These are phyloP conservation scores for Setophaga kirtlandii DNA, from an alignment of 2,113 vertebrate species.

Conservation along the genomic window DNA sequence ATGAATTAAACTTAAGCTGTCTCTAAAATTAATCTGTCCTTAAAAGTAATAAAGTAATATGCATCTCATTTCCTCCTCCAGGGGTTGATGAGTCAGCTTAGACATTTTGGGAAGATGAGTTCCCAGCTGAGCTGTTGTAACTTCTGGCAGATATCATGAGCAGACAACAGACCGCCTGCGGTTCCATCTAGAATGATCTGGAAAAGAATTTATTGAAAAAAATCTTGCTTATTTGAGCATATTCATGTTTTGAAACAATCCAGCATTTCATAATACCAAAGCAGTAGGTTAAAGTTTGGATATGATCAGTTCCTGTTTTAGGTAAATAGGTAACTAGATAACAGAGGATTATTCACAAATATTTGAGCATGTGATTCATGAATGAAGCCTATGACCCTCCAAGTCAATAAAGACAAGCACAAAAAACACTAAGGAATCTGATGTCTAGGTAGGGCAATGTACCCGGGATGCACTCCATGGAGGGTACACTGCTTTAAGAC, in stretches of 20 bases:
- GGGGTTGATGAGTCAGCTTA: not conserved
- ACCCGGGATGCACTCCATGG: not conserved
- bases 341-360: constrained; percentile 47
- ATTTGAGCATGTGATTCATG: constrained; percentile 58
- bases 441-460: not conserved
- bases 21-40: constrained; percentile 1
- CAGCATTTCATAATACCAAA: constrained; percentile 38
- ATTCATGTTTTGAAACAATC: constrained; percentile 29
- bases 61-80: constrained; percentile 21
- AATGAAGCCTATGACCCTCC: constrained; percentile 18
- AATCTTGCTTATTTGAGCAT: constrained; percentile 31
- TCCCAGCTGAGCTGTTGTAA: not conserved
- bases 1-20: not conserved
- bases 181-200: constrained; percentile 75
- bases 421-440: not conserved
- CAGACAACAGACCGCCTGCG: constrained; percentile 59
- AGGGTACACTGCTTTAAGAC: not conserved
- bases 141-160: constrained; percentile 48
- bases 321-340: constrained; percentile 58
- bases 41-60: constrained; percentile 4
- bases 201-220: constrained; percentile 35
- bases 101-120: not conserved
- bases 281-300: constrained; percentile 50
- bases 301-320: constrained; percentile 31
- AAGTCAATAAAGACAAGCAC: constrained; percentile 16